Evolutionary conservation across 1,140 invertebrate genomes (phyloP), one percentile per base, ranked within the genome.

Genomic region (Drosophila leontia): DNA sequence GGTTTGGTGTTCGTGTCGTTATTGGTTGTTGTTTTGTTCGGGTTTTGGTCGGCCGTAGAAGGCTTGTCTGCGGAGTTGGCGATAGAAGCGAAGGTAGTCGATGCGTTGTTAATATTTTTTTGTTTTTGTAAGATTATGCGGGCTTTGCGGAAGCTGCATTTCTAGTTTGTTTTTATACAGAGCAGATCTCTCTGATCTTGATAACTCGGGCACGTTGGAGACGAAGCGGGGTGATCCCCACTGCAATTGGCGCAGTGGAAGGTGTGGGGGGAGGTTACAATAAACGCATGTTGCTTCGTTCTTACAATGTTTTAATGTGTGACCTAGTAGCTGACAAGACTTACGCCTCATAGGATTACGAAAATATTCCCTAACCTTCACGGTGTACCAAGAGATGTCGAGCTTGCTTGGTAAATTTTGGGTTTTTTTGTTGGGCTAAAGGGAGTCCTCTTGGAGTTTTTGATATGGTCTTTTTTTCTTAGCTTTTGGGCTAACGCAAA

Each of bases 401-500:
- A 41, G 15, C 0, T 41, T n/a, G 13, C 6, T 15, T 15, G 39
- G 15, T 7, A 41, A 7, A 41, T n/a, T 7, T 5, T n/a, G 41
- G n/a, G 41, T 44, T 44, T 44, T 44, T 17, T 44, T 9, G 8
- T 3, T 39, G 37, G 7, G 42, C 13, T 19, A 3, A 9, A 44
- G 42, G 42, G 42, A 19, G 17, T n/a, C 17, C 7, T 5, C 19
- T 15, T 32, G 35, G 3, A 56, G 3, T 15, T 56, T 23, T 56
- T 56, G 15, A 19, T 56, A 56, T n/a, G 13, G 34, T 17, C n/a
- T 56, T 56, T 56, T 56, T 39, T 56, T 55, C 26, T 26, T 26
- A 7, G 51, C 12, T 37, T 35, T 55, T 6, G 51, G 51, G 32
- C 51, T 42, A 17, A 13, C 41, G 41, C 32, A 7, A 34, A 32